These are phyloP conservation scores for Muraenolepis orangiensis DNA, from an alignment of 2,797 vertebrate species.

Conservation along the genomic window DNA sequence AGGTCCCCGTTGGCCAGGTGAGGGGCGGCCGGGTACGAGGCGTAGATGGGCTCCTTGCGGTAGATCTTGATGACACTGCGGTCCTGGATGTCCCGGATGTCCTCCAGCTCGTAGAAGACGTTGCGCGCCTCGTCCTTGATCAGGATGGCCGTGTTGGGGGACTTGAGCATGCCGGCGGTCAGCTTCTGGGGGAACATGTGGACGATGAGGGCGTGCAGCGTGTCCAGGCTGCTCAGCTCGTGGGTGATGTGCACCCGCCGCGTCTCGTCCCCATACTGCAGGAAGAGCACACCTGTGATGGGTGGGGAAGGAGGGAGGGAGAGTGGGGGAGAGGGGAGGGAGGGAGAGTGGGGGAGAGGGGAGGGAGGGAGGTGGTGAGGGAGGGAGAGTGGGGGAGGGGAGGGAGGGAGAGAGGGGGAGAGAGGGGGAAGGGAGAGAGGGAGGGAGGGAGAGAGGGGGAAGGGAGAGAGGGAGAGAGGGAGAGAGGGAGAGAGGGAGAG, in stretches of 20 bases:
- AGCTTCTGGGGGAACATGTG: slow-evolving; percentile 99
- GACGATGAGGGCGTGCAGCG: slow-evolving; percentile 94
- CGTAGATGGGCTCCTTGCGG: slow-evolving; percentile 95
- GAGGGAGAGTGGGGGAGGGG: slow-evolving; percentile 29
- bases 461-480: slow-evolving; percentile 27
- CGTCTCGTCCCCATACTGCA: slow-evolving; percentile 97
- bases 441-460: slow-evolving; percentile 25
- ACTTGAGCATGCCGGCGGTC: slow-evolving; percentile 97
- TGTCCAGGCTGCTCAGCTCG: slow-evolving; percentile 97
- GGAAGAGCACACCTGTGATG: slow-evolving; percentile 91
- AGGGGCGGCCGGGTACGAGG: slow-evolving; percentile 86
- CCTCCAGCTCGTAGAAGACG: slow-evolving; percentile 98
- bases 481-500: no score
- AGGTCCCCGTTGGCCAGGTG: slow-evolving; percentile 96
- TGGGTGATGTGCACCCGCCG: slow-evolving; percentile 97
- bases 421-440: slow-evolving; percentile 47
- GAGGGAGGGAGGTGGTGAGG: neutral
- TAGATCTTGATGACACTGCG: slow-evolving; percentile 99
- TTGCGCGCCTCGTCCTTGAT: slow-evolving; percentile 98
- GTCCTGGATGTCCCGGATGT: slow-evolving; percentile 96
- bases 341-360: no score
- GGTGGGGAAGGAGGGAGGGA: neutral
- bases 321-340: no score
- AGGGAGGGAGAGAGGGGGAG: slow-evolving; percentile 27
- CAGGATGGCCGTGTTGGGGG: slow-evolving; percentile 95